These are phyloP conservation scores for Sarcophaga carnaria DNA, from an alignment of 2,888 invertebrate genomes.

Conservation along the genomic window DNA sequence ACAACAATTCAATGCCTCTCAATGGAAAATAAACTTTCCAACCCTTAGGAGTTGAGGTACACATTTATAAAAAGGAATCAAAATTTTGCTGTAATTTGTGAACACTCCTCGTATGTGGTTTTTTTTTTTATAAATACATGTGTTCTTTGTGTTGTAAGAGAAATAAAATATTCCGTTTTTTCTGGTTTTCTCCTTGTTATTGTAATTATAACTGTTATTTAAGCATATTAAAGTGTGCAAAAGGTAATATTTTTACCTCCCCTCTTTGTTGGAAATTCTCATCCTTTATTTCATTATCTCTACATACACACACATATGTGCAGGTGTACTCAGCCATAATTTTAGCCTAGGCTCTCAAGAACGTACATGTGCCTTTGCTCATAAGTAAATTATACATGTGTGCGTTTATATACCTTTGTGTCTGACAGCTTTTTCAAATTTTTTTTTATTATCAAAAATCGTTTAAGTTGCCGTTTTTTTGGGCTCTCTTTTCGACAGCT, in stretches of 20 bases:
- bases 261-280: neutral
- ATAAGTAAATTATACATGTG: neutral
- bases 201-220: slow-evolving; percentile 42
- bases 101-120: no score
- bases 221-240: slow-evolving; percentile 55
- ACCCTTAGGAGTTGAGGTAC: no score
- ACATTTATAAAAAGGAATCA: slow-evolving; percentile 13
- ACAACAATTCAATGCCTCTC: no score
- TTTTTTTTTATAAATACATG: no score
- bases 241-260: slow-evolving; percentile 26
- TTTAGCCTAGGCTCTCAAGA: no score
- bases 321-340: no score
- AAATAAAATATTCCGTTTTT: neutral
- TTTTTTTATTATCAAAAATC: no score
- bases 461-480: no score
- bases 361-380: neutral
- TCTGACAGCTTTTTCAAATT: slow-evolving; percentile 15
- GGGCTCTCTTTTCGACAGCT: slow-evolving; percentile 17
- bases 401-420: neutral
- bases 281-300: neutral
- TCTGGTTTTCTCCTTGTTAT: neutral
- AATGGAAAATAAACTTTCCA: no score
- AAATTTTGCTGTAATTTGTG: no score
- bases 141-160: no score
- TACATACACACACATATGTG: neutral